phyloP scores from a whole-genome alignment of 2,888 invertebrate genomes.

The Ennomos erosarius region DNA sequence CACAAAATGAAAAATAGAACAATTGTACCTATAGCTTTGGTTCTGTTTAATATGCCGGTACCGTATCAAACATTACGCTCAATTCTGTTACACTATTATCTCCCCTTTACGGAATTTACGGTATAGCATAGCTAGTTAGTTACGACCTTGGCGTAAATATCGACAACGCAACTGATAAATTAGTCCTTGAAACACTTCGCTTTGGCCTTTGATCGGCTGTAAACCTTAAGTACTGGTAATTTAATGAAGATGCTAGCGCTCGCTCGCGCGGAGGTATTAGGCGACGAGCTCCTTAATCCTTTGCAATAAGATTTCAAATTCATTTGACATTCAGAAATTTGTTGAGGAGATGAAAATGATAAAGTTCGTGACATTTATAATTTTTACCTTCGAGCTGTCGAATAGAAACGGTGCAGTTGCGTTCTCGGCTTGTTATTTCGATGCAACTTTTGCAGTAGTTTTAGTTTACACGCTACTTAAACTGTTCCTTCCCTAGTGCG shows the following conservation, averaged over 20 bases:
- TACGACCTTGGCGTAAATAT: constrained; percentile 20
- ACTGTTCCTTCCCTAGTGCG: constrained; percentile 23
- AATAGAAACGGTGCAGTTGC: not conserved
- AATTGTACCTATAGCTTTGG: not conserved
- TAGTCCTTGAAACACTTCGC: constrained; percentile 33
- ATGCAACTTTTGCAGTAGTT: constrained; percentile 24
- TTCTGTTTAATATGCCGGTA: constrained; percentile 1
- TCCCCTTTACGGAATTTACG: constrained; percentile 12
- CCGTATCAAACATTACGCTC: constrained; percentile 9
- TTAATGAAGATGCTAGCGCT: constrained; percentile 31
- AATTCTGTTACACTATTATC: constrained; percentile 7
- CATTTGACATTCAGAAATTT: no score
- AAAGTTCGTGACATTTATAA: no score
- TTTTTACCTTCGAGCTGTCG: no score
- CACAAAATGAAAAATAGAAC: not conserved
- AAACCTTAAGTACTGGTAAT: constrained; percentile 31
- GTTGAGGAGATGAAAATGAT: no score
- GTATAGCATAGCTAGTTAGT: constrained; percentile 1
- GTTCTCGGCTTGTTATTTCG: constrained; percentile 11
- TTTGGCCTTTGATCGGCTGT: constrained; percentile 35
- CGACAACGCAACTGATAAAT: constrained; percentile 34
- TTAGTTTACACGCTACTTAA: constrained; percentile 33
- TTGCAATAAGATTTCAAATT: constrained; percentile 7
- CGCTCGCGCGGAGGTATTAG: constrained; percentile 9
- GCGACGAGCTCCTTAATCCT: constrained; percentile 9